Conservation (phyloP, 2,113 vertebrate genomes). For the Mungos mungo region DNA sequence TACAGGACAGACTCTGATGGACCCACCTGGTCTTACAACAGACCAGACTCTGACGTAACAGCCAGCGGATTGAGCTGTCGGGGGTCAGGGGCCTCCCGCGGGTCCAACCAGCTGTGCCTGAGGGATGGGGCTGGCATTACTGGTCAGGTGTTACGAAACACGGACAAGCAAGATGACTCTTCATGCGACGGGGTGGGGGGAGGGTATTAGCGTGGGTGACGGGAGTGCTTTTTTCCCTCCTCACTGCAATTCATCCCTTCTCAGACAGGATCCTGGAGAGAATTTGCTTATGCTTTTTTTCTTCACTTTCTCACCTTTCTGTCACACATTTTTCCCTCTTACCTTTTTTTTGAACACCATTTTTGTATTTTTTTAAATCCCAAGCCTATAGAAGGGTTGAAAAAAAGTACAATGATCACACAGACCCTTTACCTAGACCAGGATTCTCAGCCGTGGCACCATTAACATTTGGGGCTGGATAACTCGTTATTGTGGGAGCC, state of each 20-base stretch:
- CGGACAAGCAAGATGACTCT: not conserved
- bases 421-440: not conserved
- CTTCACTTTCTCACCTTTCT: not conserved
- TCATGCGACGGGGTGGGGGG: too few species aligned
- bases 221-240: not conserved
- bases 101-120: not conserved
- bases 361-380: not conserved
- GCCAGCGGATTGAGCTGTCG: not conserved
- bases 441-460: not conserved
- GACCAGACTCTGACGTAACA: not conserved
- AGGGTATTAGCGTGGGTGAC: not conserved
- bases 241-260: not conserved
- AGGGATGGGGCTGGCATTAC: not conserved
- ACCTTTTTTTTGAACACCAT: not conserved
- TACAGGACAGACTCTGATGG: not conserved
- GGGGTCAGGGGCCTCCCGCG: not conserved
- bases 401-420: not conserved
- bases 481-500: not conserved
- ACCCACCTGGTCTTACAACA: not conserved
- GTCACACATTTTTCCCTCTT: not conserved
- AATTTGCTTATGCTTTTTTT: not conserved
- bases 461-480: not conserved
- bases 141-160: not conserved
- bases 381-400: not conserved
- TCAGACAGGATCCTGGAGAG: not conserved